Percentiles rank a stretch among this genome's conserved stretches.
Conservation (phyloP, 2,113 vertebrate genomes). For the Pleuronectes platessa region DNA sequence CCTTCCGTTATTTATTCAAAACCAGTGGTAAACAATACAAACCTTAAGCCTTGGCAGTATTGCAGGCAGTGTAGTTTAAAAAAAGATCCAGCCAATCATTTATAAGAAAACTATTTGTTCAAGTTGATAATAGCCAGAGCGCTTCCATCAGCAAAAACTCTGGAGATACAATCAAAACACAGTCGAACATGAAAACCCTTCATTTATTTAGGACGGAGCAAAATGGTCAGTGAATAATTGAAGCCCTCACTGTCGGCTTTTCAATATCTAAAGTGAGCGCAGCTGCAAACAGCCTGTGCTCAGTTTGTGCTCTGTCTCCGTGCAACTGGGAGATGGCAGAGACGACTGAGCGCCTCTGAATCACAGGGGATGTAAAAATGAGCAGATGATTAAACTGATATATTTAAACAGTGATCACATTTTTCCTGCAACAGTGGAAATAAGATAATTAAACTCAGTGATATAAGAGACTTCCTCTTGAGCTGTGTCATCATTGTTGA, state of each 20-base stretch:
- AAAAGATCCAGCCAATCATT: background rate
- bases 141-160: background rate
- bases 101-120: background rate
- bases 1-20: background rate
- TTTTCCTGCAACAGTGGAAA: background rate
- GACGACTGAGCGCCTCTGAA: slow-evolving; percentile 20
- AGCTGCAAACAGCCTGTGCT: slow-evolving; percentile 2
- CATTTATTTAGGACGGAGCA: slow-evolving; percentile 10
- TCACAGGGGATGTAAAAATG: slow-evolving; percentile 7
- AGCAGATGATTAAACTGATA: background rate
- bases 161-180: slow-evolving; percentile 7
- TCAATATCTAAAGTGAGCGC: slow-evolving; percentile 9
- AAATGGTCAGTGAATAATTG: slow-evolving; percentile 30
- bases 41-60: background rate
- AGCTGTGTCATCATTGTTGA: background rate
- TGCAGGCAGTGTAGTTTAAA: background rate
- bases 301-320: slow-evolving; percentile 8
- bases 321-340: slow-evolving; percentile 16
- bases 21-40: background rate
- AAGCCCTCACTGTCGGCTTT: slow-evolving; percentile 9
- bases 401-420: background rate
- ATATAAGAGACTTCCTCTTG: background rate
- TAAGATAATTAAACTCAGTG: slow-evolving; percentile 5
- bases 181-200: background rate
- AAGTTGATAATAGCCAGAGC: too few relatives aligned